Evolutionary conservation across 2,797 vertebrate species (phyloP).

Genomic region (Epinephelus malabaricus): DNA sequence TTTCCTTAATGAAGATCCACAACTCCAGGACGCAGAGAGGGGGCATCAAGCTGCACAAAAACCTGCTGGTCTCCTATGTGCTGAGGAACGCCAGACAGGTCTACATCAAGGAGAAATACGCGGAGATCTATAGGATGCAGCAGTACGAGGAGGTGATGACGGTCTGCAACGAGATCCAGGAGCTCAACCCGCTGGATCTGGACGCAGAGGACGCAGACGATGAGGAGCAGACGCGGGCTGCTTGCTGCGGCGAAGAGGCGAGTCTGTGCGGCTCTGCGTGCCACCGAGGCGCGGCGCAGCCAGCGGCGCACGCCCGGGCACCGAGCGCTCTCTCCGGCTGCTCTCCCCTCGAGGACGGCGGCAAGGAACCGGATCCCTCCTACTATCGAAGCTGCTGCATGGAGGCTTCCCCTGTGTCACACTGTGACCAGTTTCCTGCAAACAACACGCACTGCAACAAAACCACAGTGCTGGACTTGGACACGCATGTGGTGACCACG

Average conservation of each 20-base stretch:
- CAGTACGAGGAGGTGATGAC: slow-evolving; percentile 92
- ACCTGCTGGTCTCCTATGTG: slow-evolving; percentile 97
- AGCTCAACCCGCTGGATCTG: slow-evolving; percentile 90
- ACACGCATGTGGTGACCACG: slow-evolving; percentile 98
- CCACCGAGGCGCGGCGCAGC: slow-evolving; percentile 66
- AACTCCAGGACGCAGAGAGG: slow-evolving; percentile 96
- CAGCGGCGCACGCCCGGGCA: slow-evolving; percentile 57
- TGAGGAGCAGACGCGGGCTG: slow-evolving; percentile 76
- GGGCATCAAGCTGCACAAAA: slow-evolving; percentile 98
- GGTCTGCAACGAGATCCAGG: slow-evolving; percentile 90
- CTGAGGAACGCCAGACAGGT: slow-evolving; percentile 97
- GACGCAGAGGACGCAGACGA: slow-evolving; percentile 84
- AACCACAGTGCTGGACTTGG: slow-evolving; percentile 97
- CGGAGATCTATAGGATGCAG: slow-evolving; percentile 95
- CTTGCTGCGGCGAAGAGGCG: slow-evolving; percentile 81
- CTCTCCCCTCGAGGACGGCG: slow-evolving; percentile 76
- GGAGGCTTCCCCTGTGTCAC: slow-evolving; percentile 78
- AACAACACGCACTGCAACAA: slow-evolving; percentile 90
- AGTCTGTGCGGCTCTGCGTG: slow-evolving; percentile 81
- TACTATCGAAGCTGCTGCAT: slow-evolving; percentile 90
- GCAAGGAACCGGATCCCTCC: slow-evolving; percentile 83
- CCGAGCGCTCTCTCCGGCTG: slow-evolving; percentile 72
- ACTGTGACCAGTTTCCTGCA: slow-evolving; percentile 81
- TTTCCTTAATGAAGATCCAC: slow-evolving; percentile 97
- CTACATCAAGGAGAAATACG: slow-evolving; percentile 97